These are phyloP conservation scores for Chascanopsetta lugubris DNA, from an alignment of 2,113 vertebrate genomes.

Conservation along the genomic window DNA sequence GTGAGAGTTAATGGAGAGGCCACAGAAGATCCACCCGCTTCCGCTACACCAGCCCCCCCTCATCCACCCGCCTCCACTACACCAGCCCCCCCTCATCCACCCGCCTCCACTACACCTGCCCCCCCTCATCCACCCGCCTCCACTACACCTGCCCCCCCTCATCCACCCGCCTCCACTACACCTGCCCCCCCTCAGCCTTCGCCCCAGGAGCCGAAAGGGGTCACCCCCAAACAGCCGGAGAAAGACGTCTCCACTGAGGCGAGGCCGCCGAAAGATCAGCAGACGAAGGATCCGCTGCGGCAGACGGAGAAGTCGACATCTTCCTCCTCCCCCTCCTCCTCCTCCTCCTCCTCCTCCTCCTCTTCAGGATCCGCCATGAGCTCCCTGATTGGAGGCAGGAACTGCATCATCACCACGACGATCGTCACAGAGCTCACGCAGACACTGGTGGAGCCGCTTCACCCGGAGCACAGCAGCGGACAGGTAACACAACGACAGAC, in stretches of 20 bases:
- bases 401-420: conserved; percentile 78
- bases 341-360: conserved; percentile 32
- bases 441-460: conserved; percentile 60
- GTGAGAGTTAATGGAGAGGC: conserved; percentile 86
- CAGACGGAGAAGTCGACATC: conserved; percentile 33
- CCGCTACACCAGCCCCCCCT: conserved; percentile 2
- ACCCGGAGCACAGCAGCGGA: conserved; percentile 47
- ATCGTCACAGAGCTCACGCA: conserved; percentile 80
- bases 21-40: conserved; percentile 55
- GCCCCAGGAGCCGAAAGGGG: conserved; percentile 22
- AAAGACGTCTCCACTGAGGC: conserved; percentile 20
- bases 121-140: no score
- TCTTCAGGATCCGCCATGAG: conserved; percentile 66
- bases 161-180: no score
- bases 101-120: no score
- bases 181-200: conserved; percentile 33
- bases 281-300: conserved; percentile 6
- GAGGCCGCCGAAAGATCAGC: conserved; percentile 7
- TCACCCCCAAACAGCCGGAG: conserved; percentile 18
- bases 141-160: conserved; percentile 1
- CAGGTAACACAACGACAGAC: conserved; percentile 56
- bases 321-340: conserved; percentile 17
- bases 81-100: conserved; percentile 31
- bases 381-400: conserved; percentile 70
- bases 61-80: no score